phyloP scores from a whole-genome alignment of 2,888 invertebrate species.

The Tridacna gigas region DNA sequence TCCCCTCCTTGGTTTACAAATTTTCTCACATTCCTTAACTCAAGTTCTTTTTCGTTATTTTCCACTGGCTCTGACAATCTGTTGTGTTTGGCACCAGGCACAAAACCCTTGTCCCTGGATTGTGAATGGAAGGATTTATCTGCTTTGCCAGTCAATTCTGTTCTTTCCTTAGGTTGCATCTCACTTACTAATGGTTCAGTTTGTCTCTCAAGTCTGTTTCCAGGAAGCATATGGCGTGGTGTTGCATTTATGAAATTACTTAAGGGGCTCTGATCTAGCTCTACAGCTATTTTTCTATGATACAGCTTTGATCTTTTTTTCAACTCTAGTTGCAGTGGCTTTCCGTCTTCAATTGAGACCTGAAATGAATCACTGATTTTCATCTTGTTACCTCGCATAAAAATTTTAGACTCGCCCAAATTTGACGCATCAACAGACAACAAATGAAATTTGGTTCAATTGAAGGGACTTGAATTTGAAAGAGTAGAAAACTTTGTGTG shows the following conservation, averaged over 20 bases:
- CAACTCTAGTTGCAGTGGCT: constrained; percentile 12
- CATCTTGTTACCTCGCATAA: too few species aligned
- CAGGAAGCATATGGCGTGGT: background rate
- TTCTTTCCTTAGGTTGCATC: too few species aligned
- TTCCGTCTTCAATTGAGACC: background rate
- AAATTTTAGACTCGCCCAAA: too few species aligned
- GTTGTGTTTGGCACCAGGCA: too few species aligned
- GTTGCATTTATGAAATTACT: background rate
- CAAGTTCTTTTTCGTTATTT: background rate
- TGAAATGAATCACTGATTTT: background rate
- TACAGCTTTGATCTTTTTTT: constrained; percentile 62
- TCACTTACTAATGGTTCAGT: too few species aligned
- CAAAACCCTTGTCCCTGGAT: background rate
- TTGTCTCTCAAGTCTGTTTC: background rate
- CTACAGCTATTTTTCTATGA: constrained; percentile 67
- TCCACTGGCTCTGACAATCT: background rate
- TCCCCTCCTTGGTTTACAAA: constrained; percentile 16
- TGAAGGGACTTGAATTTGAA: background rate
- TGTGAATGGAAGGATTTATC: background rate
- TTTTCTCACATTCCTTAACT: background rate
- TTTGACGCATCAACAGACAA: too few species aligned
- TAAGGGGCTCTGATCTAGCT: constrained; percentile 26
- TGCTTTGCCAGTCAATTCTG: background rate
- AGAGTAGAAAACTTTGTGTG: background rate
- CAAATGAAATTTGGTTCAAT: background rate